Percentiles rank a stretch among this genome's conserved stretches.
Conservation (phyloP, 35 echinoderm and acorn worm genomes). For the Strongylocentrotus purpuratus region DNA sequence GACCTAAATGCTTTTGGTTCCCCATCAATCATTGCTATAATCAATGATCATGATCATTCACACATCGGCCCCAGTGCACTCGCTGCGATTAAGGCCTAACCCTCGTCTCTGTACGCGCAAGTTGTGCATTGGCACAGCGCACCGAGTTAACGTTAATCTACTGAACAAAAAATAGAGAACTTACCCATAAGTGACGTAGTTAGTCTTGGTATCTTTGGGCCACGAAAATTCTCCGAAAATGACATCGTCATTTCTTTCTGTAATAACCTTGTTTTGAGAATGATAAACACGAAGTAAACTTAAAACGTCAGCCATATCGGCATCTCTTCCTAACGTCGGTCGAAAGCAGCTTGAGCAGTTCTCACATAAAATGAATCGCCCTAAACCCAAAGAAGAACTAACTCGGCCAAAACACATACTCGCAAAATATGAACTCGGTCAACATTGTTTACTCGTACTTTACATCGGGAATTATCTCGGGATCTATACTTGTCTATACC, state of each 20-base stretch:
- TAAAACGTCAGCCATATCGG: slow-evolving; percentile 85
- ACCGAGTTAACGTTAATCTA: no score
- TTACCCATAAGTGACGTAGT: slow-evolving; percentile 95
- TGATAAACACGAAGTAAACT: slow-evolving; percentile 91
- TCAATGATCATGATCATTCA: no score
- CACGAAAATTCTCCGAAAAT: slow-evolving; percentile 96
- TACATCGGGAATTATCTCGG: no score
- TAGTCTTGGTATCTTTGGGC: slow-evolving; percentile 95
- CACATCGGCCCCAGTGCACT: no score
- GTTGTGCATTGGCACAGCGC: no score
- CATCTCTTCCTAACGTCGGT: neutral
- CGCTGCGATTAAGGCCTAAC: no score
- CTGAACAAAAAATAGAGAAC: slow-evolving; percentile 16
- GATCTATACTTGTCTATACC: no score
- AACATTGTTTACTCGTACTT: neutral
- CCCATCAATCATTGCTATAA: no score
- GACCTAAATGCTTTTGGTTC: no score
- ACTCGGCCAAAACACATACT: neutral
- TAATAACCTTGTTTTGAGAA: slow-evolving; percentile 84
- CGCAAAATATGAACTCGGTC: neutral
- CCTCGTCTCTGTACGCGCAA: no score
- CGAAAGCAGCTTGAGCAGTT: neutral
- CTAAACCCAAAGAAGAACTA: neutral
- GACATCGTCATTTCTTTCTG: slow-evolving; percentile 83
- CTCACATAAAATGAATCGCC: neutral